These are phyloP conservation scores for Neolamprologus ventralis DNA, from an alignment of 2,113 vertebrate species.

Conservation along the genomic window DNA sequence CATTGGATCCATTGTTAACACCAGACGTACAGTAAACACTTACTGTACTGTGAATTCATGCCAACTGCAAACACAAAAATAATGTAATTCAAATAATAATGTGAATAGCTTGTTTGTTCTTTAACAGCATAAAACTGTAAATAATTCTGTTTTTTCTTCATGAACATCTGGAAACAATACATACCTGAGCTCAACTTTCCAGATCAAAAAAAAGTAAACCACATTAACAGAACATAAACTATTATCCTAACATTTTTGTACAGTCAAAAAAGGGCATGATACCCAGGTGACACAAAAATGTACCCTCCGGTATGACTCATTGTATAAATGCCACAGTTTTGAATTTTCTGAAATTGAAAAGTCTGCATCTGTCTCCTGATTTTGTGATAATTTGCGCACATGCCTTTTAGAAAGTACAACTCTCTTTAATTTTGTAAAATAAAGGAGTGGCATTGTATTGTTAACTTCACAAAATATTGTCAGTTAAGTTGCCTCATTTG, in stretches of 20 bases:
- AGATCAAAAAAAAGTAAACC: not conserved
- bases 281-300: not conserved
- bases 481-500: slow-evolving; percentile 43
- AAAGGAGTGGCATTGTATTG: not conserved
- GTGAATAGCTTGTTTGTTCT: not conserved
- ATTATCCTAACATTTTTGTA: not conserved
- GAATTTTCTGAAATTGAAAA: not conserved
- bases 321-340: not conserved
- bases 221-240: not conserved
- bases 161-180: not conserved
- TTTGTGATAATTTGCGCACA: not conserved
- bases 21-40: not conserved
- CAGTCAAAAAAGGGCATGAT: not conserved
- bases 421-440: not conserved
- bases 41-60: not conserved
- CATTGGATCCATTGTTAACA: not conserved
- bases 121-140: not conserved
- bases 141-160: not conserved
- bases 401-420: not conserved
- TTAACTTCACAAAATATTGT: slow-evolving; percentile 6
- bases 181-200: not conserved
- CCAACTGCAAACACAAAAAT: not conserved
- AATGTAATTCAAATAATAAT: not conserved
- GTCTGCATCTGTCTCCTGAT: not conserved
- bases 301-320: not conserved